Evolutionary conservation across 2,113 vertebrate genomes (phyloP).

Genomic region (Eudyptes chrysolophus): DNA sequence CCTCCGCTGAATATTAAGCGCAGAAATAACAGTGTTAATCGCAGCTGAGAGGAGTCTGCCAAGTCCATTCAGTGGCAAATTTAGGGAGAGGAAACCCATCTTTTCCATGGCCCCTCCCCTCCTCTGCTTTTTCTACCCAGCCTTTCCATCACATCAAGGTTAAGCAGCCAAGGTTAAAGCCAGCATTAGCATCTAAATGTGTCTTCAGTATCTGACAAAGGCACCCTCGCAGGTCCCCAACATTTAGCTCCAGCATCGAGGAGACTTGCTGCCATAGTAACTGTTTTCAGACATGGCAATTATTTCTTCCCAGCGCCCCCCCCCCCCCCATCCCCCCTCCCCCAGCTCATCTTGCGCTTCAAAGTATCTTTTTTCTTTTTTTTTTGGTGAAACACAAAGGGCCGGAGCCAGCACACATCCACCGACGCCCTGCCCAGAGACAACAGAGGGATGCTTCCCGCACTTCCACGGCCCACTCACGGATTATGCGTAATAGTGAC

Average conservation of each 20-base stretch:
- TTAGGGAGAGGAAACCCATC: background rate
- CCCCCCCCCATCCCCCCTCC: background rate
- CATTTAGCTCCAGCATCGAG: background rate
- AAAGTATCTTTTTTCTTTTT: background rate
- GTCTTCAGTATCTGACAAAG: conserved; percentile 28
- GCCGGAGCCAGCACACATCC: rapidly evolving
- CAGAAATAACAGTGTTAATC: background rate
- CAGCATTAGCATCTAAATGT: conserved; percentile 8
- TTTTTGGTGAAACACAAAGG: background rate
- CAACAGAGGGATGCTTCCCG: background rate
- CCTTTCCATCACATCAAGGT: conserved; percentile 6
- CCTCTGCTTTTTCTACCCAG: background rate
- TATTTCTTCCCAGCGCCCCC: background rate
- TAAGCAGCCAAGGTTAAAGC: conserved; percentile 47
- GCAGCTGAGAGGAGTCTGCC: background rate
- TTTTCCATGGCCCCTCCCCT: background rate
- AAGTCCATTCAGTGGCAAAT: background rate
- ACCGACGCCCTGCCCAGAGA: background rate
- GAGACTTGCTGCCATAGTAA: conserved; percentile 2
- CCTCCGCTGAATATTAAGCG: background rate
- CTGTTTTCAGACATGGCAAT: conserved; percentile 5
- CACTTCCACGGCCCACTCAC: background rate
- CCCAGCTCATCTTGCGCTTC: background rate
- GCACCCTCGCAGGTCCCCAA: background rate
- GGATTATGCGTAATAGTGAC: background rate